Conservation (phyloP, 2,888 invertebrate genomes). For the Nephrotoma appendiculata region DNA sequence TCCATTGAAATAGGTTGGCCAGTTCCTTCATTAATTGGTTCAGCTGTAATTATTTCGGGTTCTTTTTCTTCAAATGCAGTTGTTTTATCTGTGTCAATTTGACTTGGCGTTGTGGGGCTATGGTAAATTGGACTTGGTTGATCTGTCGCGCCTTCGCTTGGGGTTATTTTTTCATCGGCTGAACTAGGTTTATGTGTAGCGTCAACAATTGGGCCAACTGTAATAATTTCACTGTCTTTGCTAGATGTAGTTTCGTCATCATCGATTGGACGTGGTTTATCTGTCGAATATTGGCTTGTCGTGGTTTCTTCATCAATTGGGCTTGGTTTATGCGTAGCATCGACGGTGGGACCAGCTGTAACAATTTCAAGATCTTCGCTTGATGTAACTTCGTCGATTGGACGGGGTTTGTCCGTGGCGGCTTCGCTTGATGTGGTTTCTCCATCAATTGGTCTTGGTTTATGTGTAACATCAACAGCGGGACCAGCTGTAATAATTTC, state of each 20-base stretch:
- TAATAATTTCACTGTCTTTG: background rate
- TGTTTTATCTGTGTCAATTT: background rate
- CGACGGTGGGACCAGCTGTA: background rate
- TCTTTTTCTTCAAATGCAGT: slow-evolving; percentile 8
- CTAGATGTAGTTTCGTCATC: slow-evolving; percentile 7
- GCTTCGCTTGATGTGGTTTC: background rate
- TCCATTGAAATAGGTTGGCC: background rate
- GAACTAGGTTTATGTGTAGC: background rate
- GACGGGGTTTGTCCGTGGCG: background rate
- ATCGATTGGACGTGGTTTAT: slow-evolving; percentile 10
- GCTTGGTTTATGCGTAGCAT: background rate
- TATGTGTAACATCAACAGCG: background rate
- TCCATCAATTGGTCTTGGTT: background rate
- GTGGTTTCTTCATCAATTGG: background rate
- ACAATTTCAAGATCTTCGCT: slow-evolving; percentile 6
- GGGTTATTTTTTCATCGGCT: slow-evolving; percentile 11
- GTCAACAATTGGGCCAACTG: background rate
- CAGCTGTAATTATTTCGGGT: background rate
- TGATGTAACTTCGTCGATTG: slow-evolving; percentile 9
- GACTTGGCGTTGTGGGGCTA: slow-evolving; percentile 14
- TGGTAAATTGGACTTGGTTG: slow-evolving; percentile 6
- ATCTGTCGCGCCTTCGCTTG: slow-evolving; percentile 13
- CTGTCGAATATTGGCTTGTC: background rate
- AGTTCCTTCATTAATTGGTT: background rate
- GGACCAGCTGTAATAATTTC: background rate